phyloP scores from a whole-genome alignment of 2,797 vertebrate species.

The Steatocranus sp. region DNA sequence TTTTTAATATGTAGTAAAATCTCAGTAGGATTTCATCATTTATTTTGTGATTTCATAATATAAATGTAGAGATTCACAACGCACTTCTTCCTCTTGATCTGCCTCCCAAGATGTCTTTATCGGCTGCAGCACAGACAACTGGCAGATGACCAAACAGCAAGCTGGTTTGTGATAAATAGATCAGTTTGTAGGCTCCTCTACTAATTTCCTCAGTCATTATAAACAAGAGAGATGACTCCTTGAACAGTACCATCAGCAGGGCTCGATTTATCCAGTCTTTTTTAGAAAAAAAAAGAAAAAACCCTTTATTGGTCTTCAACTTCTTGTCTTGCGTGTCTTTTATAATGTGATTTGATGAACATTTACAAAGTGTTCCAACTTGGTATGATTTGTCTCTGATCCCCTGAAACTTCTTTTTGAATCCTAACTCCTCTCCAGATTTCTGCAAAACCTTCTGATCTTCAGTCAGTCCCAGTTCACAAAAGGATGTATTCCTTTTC shows the following conservation, averaged over 20 bases:
- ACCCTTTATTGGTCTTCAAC: slow-evolving; percentile 66
- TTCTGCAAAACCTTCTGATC: slow-evolving; percentile 70
- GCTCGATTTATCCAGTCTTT: slow-evolving; percentile 74
- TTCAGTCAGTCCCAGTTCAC: slow-evolving; percentile 70
- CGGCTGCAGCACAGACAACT: slow-evolving; percentile 67
- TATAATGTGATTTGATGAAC: slow-evolving; percentile 77
- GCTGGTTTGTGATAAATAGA: slow-evolving; percentile 76
- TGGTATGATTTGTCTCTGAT: slow-evolving; percentile 66
- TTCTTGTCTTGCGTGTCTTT: slow-evolving; percentile 66
- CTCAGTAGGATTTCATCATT: slow-evolving; percentile 80
- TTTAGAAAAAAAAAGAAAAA: slow-evolving; percentile 56
- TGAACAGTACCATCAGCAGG: slow-evolving; percentile 77
- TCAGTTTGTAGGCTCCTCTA: slow-evolving; percentile 73
- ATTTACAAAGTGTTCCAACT: slow-evolving; percentile 78
- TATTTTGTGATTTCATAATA: slow-evolving; percentile 81
- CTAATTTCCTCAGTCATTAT: slow-evolving; percentile 70
- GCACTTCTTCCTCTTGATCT: slow-evolving; percentile 68
- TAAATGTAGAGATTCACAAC: slow-evolving; percentile 81
- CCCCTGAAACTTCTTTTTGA: slow-evolving; percentile 61
- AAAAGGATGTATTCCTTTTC: slow-evolving; percentile 64
- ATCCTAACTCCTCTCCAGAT: slow-evolving; percentile 57
- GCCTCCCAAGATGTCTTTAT: slow-evolving; percentile 67
- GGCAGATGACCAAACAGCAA: slow-evolving; percentile 72
- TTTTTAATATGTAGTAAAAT: slow-evolving; percentile 84
- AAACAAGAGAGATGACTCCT: slow-evolving; percentile 73